Conservation (phyloP, 2,113 vertebrate species). For the Carettochelys insculpta region DNA sequence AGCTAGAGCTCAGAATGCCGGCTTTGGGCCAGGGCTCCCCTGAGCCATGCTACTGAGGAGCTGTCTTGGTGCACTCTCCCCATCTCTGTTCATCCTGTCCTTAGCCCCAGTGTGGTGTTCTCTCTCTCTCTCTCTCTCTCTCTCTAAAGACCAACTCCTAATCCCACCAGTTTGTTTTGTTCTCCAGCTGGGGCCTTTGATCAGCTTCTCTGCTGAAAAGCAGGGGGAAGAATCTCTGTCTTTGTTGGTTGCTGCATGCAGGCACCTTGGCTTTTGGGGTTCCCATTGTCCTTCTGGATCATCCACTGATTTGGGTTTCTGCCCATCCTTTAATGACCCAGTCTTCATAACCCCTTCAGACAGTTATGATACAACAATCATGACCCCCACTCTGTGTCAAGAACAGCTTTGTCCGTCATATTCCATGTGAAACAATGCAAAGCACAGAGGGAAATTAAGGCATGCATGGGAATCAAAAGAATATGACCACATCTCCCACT, state of each 20-base stretch:
- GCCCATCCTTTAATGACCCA: not conserved
- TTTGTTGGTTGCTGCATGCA: not conserved
- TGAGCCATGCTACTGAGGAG: not conserved
- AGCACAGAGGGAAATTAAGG: not conserved
- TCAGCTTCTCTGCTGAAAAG: not conserved
- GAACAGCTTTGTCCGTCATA: not conserved
- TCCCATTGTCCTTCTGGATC: not conserved
- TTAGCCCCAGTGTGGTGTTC: not conserved
- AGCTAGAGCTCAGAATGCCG: not conserved
- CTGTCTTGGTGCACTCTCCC: not conserved
- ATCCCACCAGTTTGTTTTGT: not conserved
- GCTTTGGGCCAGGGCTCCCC: not conserved
- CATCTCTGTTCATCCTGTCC: not conserved
- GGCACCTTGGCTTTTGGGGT: not conserved
- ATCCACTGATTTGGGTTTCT: not conserved
- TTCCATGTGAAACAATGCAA: not conserved
- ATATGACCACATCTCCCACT: not conserved
- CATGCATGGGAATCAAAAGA: not conserved
- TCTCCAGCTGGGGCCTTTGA: not conserved
- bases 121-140: too few species aligned
- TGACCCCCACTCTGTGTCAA: not conserved
- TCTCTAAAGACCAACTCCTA: not conserved
- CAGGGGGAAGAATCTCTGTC: not conserved
- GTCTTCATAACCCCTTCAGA: not conserved
- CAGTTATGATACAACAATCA: not conserved